phyloP scores from a whole-genome alignment of 2,797 vertebrate species.

The Picus viridis region DNA sequence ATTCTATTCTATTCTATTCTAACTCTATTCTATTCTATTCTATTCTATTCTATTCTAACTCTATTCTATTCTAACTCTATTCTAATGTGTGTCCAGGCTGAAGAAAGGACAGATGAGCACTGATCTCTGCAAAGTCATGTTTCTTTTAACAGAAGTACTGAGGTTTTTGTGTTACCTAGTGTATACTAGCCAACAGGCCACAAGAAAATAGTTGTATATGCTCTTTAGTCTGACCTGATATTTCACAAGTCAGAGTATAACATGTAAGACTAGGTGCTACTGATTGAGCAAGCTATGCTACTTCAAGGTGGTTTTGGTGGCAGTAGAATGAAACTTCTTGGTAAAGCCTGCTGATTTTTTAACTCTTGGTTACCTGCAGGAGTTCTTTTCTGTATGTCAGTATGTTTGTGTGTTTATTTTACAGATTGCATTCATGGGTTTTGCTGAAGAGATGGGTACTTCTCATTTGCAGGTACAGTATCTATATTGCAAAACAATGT shows the following conservation, averaged over 20 bases:
- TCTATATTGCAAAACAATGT: not conserved
- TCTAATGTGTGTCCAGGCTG: not conserved
- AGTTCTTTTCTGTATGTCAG: not conserved
- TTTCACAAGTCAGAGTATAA: not conserved
- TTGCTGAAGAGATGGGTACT: constrained; percentile 74
- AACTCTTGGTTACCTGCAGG: not conserved
- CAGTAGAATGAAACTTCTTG: not conserved
- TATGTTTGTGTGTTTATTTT: constrained; percentile 53
- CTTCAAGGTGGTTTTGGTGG: not conserved
- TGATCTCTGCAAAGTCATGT: not conserved
- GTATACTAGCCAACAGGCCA: not conserved
- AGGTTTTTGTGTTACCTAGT: not conserved
- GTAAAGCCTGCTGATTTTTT: not conserved
- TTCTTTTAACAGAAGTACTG: not conserved
- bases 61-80: too few species aligned
- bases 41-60: too few species aligned
- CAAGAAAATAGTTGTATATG: not conserved
- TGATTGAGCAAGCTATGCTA: not conserved
- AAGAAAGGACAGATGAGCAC: not conserved
- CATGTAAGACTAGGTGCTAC: not conserved
- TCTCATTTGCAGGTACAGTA: constrained; percentile 75
- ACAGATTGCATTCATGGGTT: constrained; percentile 81
- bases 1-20: too few species aligned
- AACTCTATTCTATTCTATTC: too few species aligned
- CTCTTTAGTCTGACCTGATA: not conserved